Evolutionary conservation across 30 jellyfish, hydroid and myxozoan species (phyloP).

Genomic region (Sanderia malayensis): DNA sequence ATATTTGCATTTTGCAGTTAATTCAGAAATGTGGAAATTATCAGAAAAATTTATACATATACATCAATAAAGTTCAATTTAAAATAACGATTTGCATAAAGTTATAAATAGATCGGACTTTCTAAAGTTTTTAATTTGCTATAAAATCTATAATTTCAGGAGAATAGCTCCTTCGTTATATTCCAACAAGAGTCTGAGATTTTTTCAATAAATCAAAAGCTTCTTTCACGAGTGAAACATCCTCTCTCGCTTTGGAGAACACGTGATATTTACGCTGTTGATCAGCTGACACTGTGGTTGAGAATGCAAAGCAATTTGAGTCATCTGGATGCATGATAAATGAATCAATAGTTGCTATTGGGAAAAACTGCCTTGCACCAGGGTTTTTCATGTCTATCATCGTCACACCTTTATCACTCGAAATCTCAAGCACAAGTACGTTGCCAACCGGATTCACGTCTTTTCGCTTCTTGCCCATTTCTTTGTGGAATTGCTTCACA

Average conservation of each 20-base stretch:
- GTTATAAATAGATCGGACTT: neutral
- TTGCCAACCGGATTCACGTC: slow-evolving; percentile 65
- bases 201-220: slow-evolving; percentile 50
- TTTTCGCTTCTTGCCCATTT: slow-evolving; percentile 63
- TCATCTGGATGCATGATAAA: slow-evolving; percentile 80
- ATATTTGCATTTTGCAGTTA: no score
- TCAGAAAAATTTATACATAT: no score
- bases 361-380: slow-evolving; percentile 61
- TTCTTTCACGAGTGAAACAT: slow-evolving; percentile 21
- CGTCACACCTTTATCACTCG: slow-evolving; percentile 60
- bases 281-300: slow-evolving; percentile 74
- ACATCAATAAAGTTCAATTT: no score
- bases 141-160: neutral
- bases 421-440: slow-evolving; percentile 35
- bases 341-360: slow-evolving; percentile 60
- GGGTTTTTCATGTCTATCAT: slow-evolving; percentile 76
- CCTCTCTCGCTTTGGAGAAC: slow-evolving; percentile 54
- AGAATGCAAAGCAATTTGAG: slow-evolving; percentile 89
- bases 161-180: neutral
- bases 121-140: neutral
- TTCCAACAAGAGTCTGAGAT: slow-evolving; percentile 11
- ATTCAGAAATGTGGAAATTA: no score
- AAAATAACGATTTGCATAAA: neutral
- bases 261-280: slow-evolving; percentile 77
- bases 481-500: slow-evolving; percentile 75